Percentiles rank a stretch among this genome's conserved stretches.
Evolutionary conservation across 1,140 invertebrate genomes (phyloP).

Genomic region (Conus ventricosus): DNA sequence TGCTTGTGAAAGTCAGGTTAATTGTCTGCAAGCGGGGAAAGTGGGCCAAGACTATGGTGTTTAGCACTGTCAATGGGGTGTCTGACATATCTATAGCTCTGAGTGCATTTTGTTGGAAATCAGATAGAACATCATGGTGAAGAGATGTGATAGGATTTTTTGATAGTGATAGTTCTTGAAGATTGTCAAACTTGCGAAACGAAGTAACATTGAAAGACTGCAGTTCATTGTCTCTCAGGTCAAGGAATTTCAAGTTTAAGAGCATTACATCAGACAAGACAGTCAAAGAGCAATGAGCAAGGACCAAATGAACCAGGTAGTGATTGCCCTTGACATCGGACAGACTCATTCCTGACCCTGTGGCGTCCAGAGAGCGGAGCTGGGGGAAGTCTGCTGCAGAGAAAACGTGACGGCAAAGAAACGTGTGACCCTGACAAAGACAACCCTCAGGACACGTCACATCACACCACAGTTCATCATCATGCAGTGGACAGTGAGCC

Average conservation of each 20-base stretch:
- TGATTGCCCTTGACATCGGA: background rate
- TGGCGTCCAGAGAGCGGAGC: conserved; percentile 9
- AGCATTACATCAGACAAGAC: background rate
- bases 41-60: background rate
- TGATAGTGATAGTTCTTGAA: conserved; percentile 23
- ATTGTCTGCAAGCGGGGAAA: conserved; percentile 16
- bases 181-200: conserved; percentile 14
- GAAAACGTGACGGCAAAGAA: conserved; percentile 4
- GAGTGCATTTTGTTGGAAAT: too few species aligned
- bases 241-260: background rate
- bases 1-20: conserved; percentile 29
- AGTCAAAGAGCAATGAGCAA: background rate
- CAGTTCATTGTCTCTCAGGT: conserved; percentile 32
- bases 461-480: conserved; percentile 40
- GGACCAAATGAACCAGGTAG: background rate
- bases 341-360: background rate
- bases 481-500: conserved; percentile 33
- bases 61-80: background rate
- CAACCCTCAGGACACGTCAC: conserved; percentile 47
- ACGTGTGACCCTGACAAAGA: conserved; percentile 14
- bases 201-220: background rate
- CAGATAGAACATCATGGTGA: too few species aligned
- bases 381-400: background rate
- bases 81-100: background rate
- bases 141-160: background rate